Base-by-base conservation (phyloP, 92 coral and sea anemone species). In the Anthopleura xanthogrammica region DNA sequence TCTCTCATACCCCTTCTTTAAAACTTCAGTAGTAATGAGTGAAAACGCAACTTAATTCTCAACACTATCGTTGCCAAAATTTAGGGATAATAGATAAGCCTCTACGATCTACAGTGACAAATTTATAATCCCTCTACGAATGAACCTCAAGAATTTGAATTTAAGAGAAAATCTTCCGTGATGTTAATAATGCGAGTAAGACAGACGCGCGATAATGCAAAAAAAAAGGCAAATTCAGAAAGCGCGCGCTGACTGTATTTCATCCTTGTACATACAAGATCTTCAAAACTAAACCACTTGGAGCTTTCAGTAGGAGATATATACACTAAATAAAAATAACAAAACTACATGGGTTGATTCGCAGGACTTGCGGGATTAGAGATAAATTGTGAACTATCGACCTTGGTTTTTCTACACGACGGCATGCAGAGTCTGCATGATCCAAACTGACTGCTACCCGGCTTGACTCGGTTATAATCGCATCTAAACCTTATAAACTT, bases 61-160 rank as follows among this genome's bases (percentile, higher is more conserved):
- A 43, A 52, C 80, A 50, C 23, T 77, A 19, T 24, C 65, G 78
- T 43, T 77, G 80, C 40, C 56, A 77, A 65, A 55, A 77, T 77
- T 12, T 17, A 52, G 80, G 65, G 80, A 77, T 77, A 22, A 77
- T 23, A 23, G 60, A 43, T 77, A 77, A 77, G 80, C 80, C 80
- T 12, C 46, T 12, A 42, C 14, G 62, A 77, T 77, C 43, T 77
- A 52, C 41, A 8, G 41, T 16, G 80, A n/a, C 60, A 77, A 55
- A 52, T 50, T 12, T 23, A 50, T 77, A 77, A 77, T 77, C 80
- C 60, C 60, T 52, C 17, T 14, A 77, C 80, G 80, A 77, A 77
- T 77, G 80, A 22, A 77, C 60, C 80, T 50, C 16, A 22, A 77
- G 64, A 77, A 19, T 50, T 77, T 23, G 39, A 77, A 50, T 52